These are phyloP conservation scores for Tragelaphus eurycerus DNA, from an alignment of 2,797 vertebrate genomes.

Conservation along the genomic window DNA sequence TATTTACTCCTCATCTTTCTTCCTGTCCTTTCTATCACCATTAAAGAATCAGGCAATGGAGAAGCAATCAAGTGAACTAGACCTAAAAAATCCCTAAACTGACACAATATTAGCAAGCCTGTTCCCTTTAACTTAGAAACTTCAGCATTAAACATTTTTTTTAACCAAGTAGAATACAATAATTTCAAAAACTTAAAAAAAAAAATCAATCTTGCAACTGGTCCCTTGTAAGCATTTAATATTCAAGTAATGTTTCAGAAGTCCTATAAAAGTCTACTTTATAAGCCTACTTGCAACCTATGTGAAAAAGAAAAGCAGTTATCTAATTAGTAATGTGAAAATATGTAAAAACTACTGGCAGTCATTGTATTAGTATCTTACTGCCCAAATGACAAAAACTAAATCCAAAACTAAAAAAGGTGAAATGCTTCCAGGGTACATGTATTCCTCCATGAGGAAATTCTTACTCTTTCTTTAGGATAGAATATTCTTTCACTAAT, in stretches of 20 bases:
- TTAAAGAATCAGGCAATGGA: not conserved
- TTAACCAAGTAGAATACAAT: not conserved
- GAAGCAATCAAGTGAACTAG: not conserved
- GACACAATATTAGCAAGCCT: not conserved
- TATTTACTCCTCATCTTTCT: slow-evolving; percentile 34
- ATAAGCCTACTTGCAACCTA: not conserved
- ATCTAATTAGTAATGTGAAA: not conserved
- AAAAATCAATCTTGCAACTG: not conserved
- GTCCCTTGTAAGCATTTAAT: not conserved
- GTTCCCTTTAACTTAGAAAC: not conserved
- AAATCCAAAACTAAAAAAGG: slow-evolving; percentile 3
- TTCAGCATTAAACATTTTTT: not conserved
- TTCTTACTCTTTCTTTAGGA: not conserved
- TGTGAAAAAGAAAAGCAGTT: not conserved
- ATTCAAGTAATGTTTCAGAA: not conserved
- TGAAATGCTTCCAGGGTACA: not conserved
- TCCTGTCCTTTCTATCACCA: not conserved
- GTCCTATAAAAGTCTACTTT: not conserved
- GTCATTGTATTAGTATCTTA: not conserved
- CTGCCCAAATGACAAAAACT: not conserved
- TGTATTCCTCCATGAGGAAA: not conserved
- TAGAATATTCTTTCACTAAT: not conserved
- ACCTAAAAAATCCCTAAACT: not conserved
- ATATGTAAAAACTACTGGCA: not conserved
- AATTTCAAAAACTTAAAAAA: slow-evolving; percentile 6